These are phyloP conservation scores for Sicus ferrugineus DNA, from an alignment of 2,888 invertebrate species.

Conservation along the genomic window DNA sequence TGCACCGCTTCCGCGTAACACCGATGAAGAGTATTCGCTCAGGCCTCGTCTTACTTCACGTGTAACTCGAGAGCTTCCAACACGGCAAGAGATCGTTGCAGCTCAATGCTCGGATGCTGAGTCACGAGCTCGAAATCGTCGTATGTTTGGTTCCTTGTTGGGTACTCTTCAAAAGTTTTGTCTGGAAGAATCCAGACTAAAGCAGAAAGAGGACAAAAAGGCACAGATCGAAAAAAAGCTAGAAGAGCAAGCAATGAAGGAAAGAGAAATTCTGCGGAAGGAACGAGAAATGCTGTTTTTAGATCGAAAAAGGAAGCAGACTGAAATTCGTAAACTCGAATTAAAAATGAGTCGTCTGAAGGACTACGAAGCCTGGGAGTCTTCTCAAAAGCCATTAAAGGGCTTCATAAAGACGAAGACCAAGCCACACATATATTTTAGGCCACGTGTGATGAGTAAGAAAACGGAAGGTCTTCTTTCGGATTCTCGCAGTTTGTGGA, in stretches of 20 bases:
- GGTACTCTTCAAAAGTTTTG: constrained; percentile 96
- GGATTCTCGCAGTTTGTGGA: constrained; percentile 71
- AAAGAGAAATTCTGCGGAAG: constrained; percentile 83
- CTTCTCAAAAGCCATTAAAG: constrained; percentile 76
- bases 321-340: constrained; percentile 87
- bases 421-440: constrained; percentile 86
- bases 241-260: constrained; percentile 87
- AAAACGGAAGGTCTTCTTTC: constrained; percentile 73
- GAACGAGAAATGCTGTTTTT: constrained; percentile 86
- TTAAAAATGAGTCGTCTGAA: constrained; percentile 87
- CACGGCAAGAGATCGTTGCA: constrained; percentile 80
- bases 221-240: constrained; percentile 86
- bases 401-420: constrained; percentile 88
- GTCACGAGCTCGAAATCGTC: constrained; percentile 82
- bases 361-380: constrained; percentile 90
- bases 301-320: constrained; percentile 85
- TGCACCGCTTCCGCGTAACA: constrained; percentile 46
- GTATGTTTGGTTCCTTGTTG: constrained; percentile 95
- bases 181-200: constrained; percentile 89
- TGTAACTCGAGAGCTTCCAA: constrained; percentile 86
- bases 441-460: constrained; percentile 81
- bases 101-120: constrained; percentile 86
- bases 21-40: constrained; percentile 50
- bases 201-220: constrained; percentile 86
- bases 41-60: constrained; percentile 77